phyloP scores from a whole-genome alignment of 2,113 vertebrate species.

The Mustela nigripes region DNA sequence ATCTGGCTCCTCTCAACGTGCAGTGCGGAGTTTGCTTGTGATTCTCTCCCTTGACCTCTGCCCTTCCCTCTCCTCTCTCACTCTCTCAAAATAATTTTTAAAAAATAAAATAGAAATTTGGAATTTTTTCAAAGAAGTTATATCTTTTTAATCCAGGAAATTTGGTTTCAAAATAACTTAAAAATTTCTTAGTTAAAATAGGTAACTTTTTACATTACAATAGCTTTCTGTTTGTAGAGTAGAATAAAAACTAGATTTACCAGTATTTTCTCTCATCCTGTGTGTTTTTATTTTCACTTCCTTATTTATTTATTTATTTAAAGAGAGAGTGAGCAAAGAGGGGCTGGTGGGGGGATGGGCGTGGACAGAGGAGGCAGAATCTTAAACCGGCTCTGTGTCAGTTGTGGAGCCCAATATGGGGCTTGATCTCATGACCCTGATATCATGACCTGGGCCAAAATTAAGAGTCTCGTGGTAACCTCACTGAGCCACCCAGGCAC shows the following conservation, averaged over 20 bases:
- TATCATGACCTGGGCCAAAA: background rate
- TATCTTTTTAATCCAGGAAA: slow-evolving; percentile 27
- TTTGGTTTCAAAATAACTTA: background rate
- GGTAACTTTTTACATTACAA: background rate
- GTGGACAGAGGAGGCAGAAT: background rate
- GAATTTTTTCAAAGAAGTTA: background rate
- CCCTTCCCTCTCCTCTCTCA: background rate
- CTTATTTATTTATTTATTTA: background rate
- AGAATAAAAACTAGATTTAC: background rate
- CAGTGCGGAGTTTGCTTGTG: background rate
- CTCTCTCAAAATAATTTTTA: background rate
- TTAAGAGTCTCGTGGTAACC: background rate
- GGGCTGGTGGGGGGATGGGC: background rate
- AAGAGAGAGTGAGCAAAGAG: background rate
- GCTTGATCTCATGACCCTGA: background rate
- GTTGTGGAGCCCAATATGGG: background rate
- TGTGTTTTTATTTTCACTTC: background rate
- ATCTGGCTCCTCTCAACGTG: background rate
- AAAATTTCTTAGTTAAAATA: slow-evolving; percentile 19
- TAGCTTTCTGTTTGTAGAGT: slow-evolving; percentile 6
- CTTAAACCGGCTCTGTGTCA: background rate
- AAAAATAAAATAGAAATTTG: background rate
- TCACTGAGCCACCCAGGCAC: background rate
- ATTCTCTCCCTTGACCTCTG: background rate
- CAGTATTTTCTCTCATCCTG: background rate